Percentiles rank a stretch among this genome's conserved stretches.
phyloP scores from a whole-genome alignment of 2,888 invertebrate genomes.

The Acronicta aceris region DNA sequence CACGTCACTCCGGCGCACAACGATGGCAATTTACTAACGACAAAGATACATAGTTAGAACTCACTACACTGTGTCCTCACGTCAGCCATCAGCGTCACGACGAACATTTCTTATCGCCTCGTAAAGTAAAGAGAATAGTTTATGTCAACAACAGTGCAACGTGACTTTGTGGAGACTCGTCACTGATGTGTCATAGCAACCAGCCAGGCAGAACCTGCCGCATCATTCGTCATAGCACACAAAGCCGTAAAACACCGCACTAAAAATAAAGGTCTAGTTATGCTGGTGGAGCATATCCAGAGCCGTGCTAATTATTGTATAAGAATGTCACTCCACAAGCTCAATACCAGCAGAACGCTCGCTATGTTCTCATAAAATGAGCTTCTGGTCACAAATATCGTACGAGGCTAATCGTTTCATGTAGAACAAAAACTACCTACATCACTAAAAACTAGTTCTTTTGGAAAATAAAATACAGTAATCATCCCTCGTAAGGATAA shows the following conservation, averaged over 20 bases:
- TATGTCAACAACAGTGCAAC: constrained; percentile 57
- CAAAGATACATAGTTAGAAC: constrained; percentile 39
- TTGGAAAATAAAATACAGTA: neutral
- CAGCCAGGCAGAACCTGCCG: constrained; percentile 1
- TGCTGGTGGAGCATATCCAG: constrained; percentile 33
- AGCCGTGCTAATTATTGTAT: constrained; percentile 52
- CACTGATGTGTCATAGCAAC: constrained; percentile 23
- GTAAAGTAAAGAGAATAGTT: constrained; percentile 56
- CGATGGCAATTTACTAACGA: constrained; percentile 42
- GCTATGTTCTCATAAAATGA: constrained; percentile 38
- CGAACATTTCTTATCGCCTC: constrained; percentile 51
- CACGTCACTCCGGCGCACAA: constrained; percentile 32
- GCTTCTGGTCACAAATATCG: constrained; percentile 28
- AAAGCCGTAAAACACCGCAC: neutral
- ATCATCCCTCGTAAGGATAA: constrained; percentile 5
- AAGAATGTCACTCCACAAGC: constrained; percentile 51
- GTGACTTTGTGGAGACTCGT: constrained; percentile 32
- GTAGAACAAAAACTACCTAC: neutral
- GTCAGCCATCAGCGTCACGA: constrained; percentile 36
- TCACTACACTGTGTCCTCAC: constrained; percentile 36
- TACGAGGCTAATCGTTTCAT: constrained; percentile 6
- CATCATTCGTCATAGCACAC: constrained; percentile 1
- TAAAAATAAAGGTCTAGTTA: constrained; percentile 35
- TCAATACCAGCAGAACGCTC: constrained; percentile 27
- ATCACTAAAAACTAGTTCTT: constrained; percentile 5